Base-by-base conservation (phyloP, 2,797 vertebrate genomes). In the Rhinogobio ventralis region DNA sequence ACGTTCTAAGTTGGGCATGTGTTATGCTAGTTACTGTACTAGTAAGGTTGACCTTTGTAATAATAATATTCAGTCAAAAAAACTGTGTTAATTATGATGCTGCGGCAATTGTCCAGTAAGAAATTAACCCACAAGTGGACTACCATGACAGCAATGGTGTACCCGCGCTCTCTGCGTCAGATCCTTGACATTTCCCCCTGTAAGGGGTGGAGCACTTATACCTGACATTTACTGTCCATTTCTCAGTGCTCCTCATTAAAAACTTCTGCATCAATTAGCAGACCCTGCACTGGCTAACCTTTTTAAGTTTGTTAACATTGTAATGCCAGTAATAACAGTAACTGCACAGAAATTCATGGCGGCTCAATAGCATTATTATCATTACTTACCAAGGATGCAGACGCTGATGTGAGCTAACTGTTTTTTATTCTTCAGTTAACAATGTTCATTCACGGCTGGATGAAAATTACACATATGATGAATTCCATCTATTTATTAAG, bases 231-330 rank as follows among this genome's bases (percentile, higher is more conserved):
- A 83, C 86, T 78, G 78, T 87, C 83, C 67, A 15, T 39, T 81
- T 42, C 90, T 79, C 62, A 25, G 39, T 49, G 45, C 74, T 85
- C 80, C 86, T 84, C 86, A 82, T 87, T 95, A 94, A 93, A 89
- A 87, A 79, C 86, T 88, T 90, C 92, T 90, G 91, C 89, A 86
- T 82, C 92, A 93, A 94, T 94, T 93, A 94, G 88, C 91, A 91
- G 78, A 82, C 84, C 87, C 88, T 86, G 87, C 86, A 88, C 88
- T 90, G 82, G 86, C 85, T 92, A 93, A 93, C 92, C 92, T 94
- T 94, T 93, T 87, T 57, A 82, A 66, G 45, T 81, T 66, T 86
- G 86, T 60, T 89, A 89, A 89, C 84, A 81, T 87, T 76, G 72
- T 28, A 66, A 74, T 55, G 80, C 88, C 88, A 79, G 15, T 86